A percentile compares a stretch with the other conserved stretches of the same genome.
Conservation (phyloP, 1,140 invertebrate species). For the Dreissena rostriformis region DNA sequence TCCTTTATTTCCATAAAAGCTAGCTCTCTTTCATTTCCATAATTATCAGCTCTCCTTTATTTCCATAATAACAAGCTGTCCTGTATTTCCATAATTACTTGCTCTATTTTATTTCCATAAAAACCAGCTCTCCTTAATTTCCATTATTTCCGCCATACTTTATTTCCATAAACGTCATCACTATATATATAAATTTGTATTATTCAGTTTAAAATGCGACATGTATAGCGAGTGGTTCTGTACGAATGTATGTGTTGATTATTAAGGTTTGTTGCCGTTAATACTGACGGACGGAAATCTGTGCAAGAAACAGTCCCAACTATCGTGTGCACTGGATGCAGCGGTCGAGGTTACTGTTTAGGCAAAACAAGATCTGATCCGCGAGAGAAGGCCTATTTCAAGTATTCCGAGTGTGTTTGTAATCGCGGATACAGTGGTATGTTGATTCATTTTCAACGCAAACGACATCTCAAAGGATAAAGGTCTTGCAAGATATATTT, state of each 20-base stretch:
- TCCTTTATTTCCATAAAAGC: too few species aligned
- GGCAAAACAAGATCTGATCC: neutral
- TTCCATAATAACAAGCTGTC: too few species aligned
- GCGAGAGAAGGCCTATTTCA: neutral
- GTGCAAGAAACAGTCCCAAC: neutral
- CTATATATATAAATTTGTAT: neutral
- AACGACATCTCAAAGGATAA: neutral
- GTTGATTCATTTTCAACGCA: too few species aligned
- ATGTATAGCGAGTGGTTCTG: neutral
- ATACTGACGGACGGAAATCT: neutral
- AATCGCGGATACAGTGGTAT: conserved; percentile 14
- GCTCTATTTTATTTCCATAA: too few species aligned
- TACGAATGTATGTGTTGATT: neutral
- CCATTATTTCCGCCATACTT: too few species aligned
- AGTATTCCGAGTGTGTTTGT: conserved; percentile 19
- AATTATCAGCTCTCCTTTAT: too few species aligned
- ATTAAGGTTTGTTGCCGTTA: neutral
- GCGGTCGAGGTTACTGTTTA: neutral
- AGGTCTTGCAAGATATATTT: neutral
- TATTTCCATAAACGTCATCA: neutral
- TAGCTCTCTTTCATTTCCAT: too few species aligned
- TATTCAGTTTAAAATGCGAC: neutral
- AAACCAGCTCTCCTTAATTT: too few species aligned
- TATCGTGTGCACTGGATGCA: neutral
- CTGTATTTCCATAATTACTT: too few species aligned